Base-by-base conservation (phyloP, 92 coral and sea anemone species). In the Porites cylindrica region DNA sequence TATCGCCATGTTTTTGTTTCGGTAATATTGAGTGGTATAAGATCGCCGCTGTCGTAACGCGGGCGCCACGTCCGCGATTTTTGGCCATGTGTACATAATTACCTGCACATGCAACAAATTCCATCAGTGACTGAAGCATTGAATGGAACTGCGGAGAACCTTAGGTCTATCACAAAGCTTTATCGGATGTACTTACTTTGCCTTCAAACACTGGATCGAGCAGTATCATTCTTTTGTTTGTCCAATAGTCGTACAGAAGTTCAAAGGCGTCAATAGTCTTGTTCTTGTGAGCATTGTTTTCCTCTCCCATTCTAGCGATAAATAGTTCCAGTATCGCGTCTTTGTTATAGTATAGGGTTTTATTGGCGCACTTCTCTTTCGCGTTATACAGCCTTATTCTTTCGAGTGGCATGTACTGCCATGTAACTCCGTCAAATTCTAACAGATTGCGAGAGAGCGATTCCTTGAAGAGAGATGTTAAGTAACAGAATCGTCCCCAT, bases 401-500 rank as follows among this genome's bases (percentile, higher is more conserved):
- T 11, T 66, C 52, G 10, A 62, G 24, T 18, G 17, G n/a, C n/a
- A 56, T 0, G 68, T 1, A 7, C 6, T 65, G 47, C 70, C 16
- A 79, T 0, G 23, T 47, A 5, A 79, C 9, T 29, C 84, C 88
- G 19, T 85, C 59, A 47, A 58, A 54, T 50, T 82, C 83, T 11
- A 91, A 72, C 65, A 93, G 87, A 7, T 84, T 47, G 21, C 83
- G 83, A 1, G 96, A 91, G 16, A 93, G 89, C 24, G 85, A 72
- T 13, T 91, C 91, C 64, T 68, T 85, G 86, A 93, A 93, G 16
- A 93, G 86, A 11, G 82, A 43, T 16, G 76, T 73, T 66, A 91
- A 85, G 75, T 77, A 86, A 66, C 82, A 85, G 9, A 76, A 77
- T 29, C 69, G 18, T 76, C 67, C 67, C 89, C 89, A 85, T 10